Evolutionary conservation across 2,797 vertebrate genomes (phyloP).

Genomic region (Coregonus suidteri): DNA sequence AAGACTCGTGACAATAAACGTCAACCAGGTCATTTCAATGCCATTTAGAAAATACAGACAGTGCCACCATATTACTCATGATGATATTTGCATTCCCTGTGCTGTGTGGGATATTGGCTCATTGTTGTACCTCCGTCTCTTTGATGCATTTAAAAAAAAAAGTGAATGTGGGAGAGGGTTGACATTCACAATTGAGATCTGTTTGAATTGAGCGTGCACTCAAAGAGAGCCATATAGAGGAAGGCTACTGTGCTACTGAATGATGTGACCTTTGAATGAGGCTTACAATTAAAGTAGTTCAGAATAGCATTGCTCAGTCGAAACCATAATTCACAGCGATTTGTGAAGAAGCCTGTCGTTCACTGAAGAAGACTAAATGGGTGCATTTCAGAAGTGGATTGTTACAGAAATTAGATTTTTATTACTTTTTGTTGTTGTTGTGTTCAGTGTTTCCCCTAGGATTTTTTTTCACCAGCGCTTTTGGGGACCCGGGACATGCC

Average conservation of each 20-base stretch:
- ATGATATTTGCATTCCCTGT: neutral
- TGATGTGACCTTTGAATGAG: conserved; percentile 6
- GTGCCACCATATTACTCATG: neutral
- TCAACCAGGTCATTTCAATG: neutral
- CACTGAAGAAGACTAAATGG: neutral
- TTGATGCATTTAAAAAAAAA: neutral
- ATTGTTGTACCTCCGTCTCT: neutral
- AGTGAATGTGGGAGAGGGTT: neutral
- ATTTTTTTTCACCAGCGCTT: too few species aligned
- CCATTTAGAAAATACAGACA: neutral
- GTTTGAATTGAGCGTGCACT: neutral
- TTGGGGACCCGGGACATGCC: too few species aligned
- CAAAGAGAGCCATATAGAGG: neutral
- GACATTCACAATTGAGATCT: neutral
- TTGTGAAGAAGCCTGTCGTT: neutral
- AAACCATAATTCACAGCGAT: neutral
- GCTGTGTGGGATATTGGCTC: neutral
- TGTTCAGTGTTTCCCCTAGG: too few species aligned
- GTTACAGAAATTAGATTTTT: neutral
- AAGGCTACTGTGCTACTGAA: neutral
- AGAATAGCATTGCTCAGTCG: neutral
- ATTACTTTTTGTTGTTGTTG: too few species aligned
- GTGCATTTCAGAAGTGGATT: neutral
- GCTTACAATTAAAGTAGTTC: neutral
- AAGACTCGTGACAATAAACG: too few species aligned